Base-by-base conservation (phyloP, 2,113 vertebrate genomes). In the Psephotus haematonotus region DNA sequence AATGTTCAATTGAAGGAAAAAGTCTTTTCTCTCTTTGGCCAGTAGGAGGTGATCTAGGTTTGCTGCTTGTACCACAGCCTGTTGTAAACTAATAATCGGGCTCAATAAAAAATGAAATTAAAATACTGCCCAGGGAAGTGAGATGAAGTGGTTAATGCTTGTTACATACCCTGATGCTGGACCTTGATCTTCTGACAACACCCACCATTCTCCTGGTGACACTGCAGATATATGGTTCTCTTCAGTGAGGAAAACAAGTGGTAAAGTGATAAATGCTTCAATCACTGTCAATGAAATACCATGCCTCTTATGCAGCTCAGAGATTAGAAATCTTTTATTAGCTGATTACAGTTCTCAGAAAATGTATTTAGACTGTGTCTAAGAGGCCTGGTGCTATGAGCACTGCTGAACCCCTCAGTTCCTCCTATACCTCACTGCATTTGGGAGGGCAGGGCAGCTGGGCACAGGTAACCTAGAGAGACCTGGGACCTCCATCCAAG, bases 91-190 rank as follows among this genome's bases (percentile, higher is more conserved):
- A 86, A 87, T 97, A 86, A 92, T 75, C 65, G 89, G 59, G 24
- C 44, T 93, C 59, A 74, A 46, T 90, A 93, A 91, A 96, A 87
- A 94, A 50, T 63, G 16, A 43, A 60, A 88, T 91, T 50, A 77
- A 95, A 96, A 70, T 83, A 84, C 47, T 64, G 71, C 85, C 80
- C 81, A 52, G 27, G 76, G 65, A 68, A 72, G 55, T 84, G 88
- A 24, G 63, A 47, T 79, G 79, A 80, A 95, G 82, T 86, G 83
- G 95, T 96, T 98, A 97, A 98, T 97, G 76, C 97, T 97, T 96
- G 90, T 93, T 91, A 37, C 86, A 47, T 93, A 76, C 78, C 41
- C 87, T 70, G 52, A 41, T 88, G 86, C 71, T 97, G 96, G 83
- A 97, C 97, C 97, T 98, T 97, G 97, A 79, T 91, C 96, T 93